A percentile compares a stretch with the other conserved stretches of the same genome.
Conservation (phyloP, 2,888 invertebrate species). For the Rotaria macrura region DNA sequence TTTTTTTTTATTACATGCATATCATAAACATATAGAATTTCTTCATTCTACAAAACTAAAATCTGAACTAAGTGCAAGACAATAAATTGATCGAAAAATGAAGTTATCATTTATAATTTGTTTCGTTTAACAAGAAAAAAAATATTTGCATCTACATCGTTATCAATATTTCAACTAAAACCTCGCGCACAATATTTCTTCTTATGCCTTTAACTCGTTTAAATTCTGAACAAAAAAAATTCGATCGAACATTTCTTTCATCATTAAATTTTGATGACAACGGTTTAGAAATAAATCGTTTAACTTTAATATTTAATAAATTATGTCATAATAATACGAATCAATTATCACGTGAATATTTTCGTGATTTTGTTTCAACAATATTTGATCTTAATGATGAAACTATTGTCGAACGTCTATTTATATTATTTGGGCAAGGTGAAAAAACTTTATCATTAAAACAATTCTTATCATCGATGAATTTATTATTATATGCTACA, state of each 20-base stretch:
- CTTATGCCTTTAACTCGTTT: neutral
- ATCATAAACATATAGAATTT: no score
- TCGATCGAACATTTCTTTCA: neutral
- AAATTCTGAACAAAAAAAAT: neutral
- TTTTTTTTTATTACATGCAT: no score
- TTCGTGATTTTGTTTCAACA: neutral
- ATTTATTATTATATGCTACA: neutral
- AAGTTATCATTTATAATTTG: no score
- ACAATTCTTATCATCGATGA: neutral
- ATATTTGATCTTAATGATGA: slow-evolving; percentile 8
- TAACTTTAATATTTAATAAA: neutral
- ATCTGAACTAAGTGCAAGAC: no score
- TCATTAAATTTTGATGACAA: neutral
- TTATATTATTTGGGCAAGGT: neutral
- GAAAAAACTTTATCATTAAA: neutral
- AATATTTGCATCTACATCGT: no score
- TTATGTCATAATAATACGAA: neutral
- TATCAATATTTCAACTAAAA: no score
- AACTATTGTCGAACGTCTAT: neutral
- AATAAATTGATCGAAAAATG: no score
- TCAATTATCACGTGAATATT: neutral
- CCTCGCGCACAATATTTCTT: no score
- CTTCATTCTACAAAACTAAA: no score
- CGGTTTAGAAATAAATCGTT: neutral
- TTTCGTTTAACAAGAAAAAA: no score